Base-by-base conservation (phyloP, 2,797 vertebrate genomes). In the Prionace glauca region DNA sequence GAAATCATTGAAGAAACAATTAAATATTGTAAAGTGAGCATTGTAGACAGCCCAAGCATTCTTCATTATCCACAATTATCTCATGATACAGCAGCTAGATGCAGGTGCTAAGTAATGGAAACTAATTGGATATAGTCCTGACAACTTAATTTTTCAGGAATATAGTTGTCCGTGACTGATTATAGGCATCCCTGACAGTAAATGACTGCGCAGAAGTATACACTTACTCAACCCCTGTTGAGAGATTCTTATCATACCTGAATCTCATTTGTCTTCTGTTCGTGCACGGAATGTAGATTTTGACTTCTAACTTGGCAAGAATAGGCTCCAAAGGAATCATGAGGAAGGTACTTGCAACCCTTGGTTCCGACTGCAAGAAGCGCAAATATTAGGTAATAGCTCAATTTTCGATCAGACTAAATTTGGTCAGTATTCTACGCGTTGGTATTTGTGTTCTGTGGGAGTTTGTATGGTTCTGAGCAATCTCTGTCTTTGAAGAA, bases 231-330 rank as follows among this genome's bases (percentile, higher is more conserved):
- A 92, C 8, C 32, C 62, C 90, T 67, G n/a, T 65, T 92, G 62
- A 69, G 62, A 92, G 90, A 92, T 92, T 92, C 90, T 92, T 67
- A 92, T 92, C 90, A 26, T 24, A 69, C 20, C 90, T 65, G 90
- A 92, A 92, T 69, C 90, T 22, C 90, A 92, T 92, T 92, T 92
- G 62, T 41, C 29, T 92, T 69, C 20, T 20, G 62, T 67, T 41
- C 56, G 20, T 92, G 90, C 90, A 69, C 62, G 41, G 90, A 92
- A 92, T 36, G 36, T 24, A 62, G 18, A 84, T 92, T 65, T 41
- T 3, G 67, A 69, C 90, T 69, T 92, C 65, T n/a, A 69, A 69
- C 88, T 69, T 22, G 10, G 65, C 22, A 69, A 41, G n/a, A 36
- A 18, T 3, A 22, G 90, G 14, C 62, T 69, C 20, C 90, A 36